A percentile compares a stretch with the other conserved stretches of the same genome.
Conservation (phyloP, 2,797 vertebrate species). For the Denticeps clupeoides region DNA sequence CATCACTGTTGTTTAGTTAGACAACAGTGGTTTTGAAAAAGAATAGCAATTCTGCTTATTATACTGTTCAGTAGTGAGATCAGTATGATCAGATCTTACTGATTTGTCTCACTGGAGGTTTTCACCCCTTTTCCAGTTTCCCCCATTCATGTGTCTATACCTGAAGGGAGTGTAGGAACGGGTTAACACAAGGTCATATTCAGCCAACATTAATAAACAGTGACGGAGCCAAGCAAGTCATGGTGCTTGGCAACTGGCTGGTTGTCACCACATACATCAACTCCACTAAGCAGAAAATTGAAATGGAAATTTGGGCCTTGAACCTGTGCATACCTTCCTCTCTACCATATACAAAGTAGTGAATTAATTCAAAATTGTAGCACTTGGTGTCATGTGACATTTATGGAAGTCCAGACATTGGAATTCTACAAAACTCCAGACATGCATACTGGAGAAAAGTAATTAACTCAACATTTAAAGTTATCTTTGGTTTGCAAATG, state of each 20-base stretch:
- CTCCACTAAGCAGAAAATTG: conserved; percentile 43
- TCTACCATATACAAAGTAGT: no score
- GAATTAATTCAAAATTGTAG: no score
- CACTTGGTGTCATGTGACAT: no score
- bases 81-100: no score
- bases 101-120: background rate
- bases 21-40: conserved; percentile 37
- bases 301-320: conserved; percentile 42
- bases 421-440: no score
- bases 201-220: conserved; percentile 15
- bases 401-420: no score
- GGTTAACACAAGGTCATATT: conserved; percentile 26
- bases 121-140: background rate
- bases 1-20: no score
- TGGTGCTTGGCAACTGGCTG: conserved; percentile 22
- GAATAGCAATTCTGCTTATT: conserved; percentile 49
- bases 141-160: background rate
- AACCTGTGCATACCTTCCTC: conserved; percentile 22
- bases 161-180: background rate
- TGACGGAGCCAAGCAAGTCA: background rate
- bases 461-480: background rate
- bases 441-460: background rate
- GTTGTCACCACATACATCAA: conserved; percentile 33
- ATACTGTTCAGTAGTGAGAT: no score
- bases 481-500: background rate